phyloP scores from a whole-genome alignment of 2,113 vertebrate genomes.

The Semnornis frantzii region DNA sequence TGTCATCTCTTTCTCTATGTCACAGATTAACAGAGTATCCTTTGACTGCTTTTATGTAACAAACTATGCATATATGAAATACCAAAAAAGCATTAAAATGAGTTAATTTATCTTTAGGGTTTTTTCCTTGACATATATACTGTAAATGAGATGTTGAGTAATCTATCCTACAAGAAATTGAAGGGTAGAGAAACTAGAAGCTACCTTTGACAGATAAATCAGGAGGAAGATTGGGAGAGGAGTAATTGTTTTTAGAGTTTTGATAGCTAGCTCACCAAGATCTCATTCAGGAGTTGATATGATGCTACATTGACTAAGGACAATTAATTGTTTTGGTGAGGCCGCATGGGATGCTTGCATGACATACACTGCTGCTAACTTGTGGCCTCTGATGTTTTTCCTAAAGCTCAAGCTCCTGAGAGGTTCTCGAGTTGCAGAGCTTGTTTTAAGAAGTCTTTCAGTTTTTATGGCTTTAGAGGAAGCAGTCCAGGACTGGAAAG shows the following conservation, averaged over 20 bases:
- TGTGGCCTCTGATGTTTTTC: not conserved
- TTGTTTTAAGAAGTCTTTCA: not conserved
- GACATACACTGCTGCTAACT: not conserved
- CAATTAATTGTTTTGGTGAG: not conserved
- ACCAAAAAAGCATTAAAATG: not conserved
- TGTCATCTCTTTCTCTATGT: not conserved
- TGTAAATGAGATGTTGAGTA: slow-evolving; percentile 26
- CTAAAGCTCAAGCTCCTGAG: not conserved
- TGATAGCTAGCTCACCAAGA: not conserved
- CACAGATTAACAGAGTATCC: not conserved
- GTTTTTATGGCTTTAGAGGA: not conserved
- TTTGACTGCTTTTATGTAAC: slow-evolving; percentile 34
- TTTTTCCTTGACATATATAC: not conserved
- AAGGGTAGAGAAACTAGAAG: not conserved
- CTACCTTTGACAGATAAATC: not conserved
- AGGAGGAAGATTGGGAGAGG: too few relatives aligned
- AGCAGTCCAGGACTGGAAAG: not conserved
- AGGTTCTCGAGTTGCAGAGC: not conserved
- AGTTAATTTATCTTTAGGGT: slow-evolving; percentile 6
- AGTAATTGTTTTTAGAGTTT: not conserved
- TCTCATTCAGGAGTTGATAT: not conserved
- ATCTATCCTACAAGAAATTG: not conserved
- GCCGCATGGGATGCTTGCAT: not conserved
- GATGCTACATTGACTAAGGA: not conserved
- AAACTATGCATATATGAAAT: slow-evolving; percentile 22